A percentile compares a stretch with the other conserved stretches of the same genome.
These are phyloP conservation scores for Margarornis squamiger DNA, from an alignment of 2,797 vertebrate genomes.

Conservation along the genomic window DNA sequence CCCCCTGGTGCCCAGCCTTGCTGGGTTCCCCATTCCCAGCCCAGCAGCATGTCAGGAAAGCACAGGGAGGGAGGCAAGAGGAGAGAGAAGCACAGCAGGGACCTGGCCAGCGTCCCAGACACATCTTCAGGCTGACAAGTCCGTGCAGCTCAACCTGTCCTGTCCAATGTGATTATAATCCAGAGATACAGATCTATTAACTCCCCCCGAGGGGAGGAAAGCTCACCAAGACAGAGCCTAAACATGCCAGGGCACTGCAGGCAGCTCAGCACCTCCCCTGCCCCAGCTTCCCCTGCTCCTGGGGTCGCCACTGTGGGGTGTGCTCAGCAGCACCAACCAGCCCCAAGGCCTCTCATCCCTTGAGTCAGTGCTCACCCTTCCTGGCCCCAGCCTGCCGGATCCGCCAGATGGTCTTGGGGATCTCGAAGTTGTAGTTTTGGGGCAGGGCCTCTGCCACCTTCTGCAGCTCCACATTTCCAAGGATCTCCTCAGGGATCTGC, in stretches of 20 bases:
- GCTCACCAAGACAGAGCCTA: not conserved
- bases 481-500: slow-evolving; percentile 92
- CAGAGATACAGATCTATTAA: slow-evolving; percentile 38
- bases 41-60: not conserved
- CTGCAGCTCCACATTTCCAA: slow-evolving; percentile 81
- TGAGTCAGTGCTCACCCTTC: slow-evolving; percentile 79
- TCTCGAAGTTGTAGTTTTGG: slow-evolving; percentile 96
- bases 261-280: not conserved
- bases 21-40: not conserved
- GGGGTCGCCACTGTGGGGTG: accelerated
- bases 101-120: slow-evolving; percentile 41
- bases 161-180: slow-evolving; percentile 27
- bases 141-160: not conserved
- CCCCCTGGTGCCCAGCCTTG: accelerated
- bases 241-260: not conserved
- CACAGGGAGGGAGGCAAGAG: not conserved
- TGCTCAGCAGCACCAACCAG: not conserved
- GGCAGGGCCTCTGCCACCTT: slow-evolving; percentile 84
- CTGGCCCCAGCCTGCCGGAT: slow-evolving; percentile 86
- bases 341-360: not conserved
- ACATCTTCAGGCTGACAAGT: slow-evolving; percentile 20
- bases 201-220: not conserved
- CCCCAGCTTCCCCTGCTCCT: too few relatives aligned
- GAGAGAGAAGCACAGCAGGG: slow-evolving; percentile 3
- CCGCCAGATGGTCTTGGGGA: slow-evolving; percentile 95